Percentiles rank a stretch among this genome's conserved stretches.
Conservation (phyloP, 2,888 invertebrate species). For the Cantharis lateralis region DNA sequence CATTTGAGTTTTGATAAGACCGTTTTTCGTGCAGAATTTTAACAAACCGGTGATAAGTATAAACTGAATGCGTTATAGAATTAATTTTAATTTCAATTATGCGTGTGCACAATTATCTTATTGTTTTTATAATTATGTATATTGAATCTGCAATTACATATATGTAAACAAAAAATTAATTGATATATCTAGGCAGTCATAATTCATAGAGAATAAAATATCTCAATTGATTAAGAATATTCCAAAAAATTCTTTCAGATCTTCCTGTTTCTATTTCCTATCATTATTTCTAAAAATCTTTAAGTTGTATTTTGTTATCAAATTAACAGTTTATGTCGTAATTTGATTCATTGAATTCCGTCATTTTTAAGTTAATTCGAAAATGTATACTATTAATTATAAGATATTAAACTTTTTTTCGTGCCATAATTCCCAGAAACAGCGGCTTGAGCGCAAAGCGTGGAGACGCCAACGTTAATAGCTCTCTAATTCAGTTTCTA, state of each 20-base stretch:
- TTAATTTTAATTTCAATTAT: neutral
- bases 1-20: neutral
- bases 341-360: neutral
- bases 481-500: too few species aligned
- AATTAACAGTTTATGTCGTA: neutral
- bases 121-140: neutral
- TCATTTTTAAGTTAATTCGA: neutral
- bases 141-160: too few species aligned
- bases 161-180: too few species aligned
- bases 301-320: neutral
- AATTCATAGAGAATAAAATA: too few species aligned
- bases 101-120: neutral
- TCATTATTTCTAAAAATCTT: neutral
- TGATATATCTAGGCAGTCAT: too few species aligned
- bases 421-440: neutral
- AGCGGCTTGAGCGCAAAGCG: neutral
- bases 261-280: neutral
- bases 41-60: neutral
- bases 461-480: neutral
- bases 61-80: neutral
- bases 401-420: neutral
- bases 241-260: neutral
- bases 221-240: neutral
- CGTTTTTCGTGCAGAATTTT: neutral
- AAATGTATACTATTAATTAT: neutral